Evolutionary conservation across 2,113 vertebrate genomes (phyloP), one percentile per base, ranked within the genome.

Genomic region (Cinclus cinclus): DNA sequence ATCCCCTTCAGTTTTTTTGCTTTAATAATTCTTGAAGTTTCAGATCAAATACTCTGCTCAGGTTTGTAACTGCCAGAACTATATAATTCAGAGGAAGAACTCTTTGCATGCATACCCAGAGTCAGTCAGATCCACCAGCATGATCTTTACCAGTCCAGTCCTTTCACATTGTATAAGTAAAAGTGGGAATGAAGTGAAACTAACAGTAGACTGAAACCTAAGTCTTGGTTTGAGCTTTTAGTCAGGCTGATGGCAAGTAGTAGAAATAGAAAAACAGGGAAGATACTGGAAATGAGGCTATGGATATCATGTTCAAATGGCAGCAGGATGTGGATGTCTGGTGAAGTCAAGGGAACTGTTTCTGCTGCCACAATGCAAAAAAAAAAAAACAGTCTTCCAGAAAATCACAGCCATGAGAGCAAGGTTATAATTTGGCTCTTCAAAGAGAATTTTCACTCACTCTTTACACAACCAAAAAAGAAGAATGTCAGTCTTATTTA

Each of bases 401-500:
- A 82, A 87, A 93, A 94, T 41, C 46, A 53, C 30, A 90, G 28
- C 18, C 50, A 47, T 74, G 46, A 88, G 23, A 59, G 27, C 23
- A 74, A 90, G 44, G 58, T 70, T 92, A 50, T 65, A 74, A 69
- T 68, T 21, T 78, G 39, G 4, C 8, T 86, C n/a, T 81, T 75
- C 3, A 4, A 93, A 74, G 17, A 83, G 37, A 50, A 39, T 33
- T 94, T 85, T 92, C 7, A 0, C 16, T 83, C 37, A 15, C 8
- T 73, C 49, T 78, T 93, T 80, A 58, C 59, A 74, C 30, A 70
- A 31, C 55, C 44, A 9, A 47, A 37, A 70, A 89, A 92, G 56
- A 94, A 87, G 23, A 80, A 86, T 47, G 71, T 86, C 59, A 59
- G 33, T 81, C 30, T 70, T 88, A 83, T 88, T 94, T 93, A 83